Conservation (phyloP, 1,140 invertebrate genomes). For the Trissolcus basalis region DNA sequence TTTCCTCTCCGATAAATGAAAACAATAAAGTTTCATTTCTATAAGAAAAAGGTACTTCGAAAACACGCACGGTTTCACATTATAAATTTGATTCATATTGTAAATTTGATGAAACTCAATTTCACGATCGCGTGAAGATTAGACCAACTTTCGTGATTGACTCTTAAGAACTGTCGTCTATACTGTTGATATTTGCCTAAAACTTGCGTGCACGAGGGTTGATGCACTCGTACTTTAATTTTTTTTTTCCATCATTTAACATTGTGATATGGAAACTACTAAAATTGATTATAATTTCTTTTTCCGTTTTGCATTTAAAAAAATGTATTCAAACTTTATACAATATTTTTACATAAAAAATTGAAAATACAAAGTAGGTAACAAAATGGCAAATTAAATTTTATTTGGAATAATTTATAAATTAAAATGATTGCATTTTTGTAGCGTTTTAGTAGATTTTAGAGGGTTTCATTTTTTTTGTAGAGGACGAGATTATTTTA, state of each 20-base stretch:
- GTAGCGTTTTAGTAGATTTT: no score
- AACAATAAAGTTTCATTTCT: not conserved
- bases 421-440: no score
- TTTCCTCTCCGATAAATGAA: not conserved
- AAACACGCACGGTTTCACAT: conserved; percentile 13
- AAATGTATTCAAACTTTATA: no score
- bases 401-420: no score
- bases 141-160: conserved; percentile 41
- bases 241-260: no score
- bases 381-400: not conserved
- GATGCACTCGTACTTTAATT: conserved; percentile 34
- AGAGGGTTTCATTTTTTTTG: no score
- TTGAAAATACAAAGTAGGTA: no score
- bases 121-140: conserved; percentile 66
- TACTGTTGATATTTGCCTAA: conserved; percentile 23
- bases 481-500: conserved; percentile 73
- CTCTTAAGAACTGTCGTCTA: conserved; percentile 22
- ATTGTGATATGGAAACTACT: no score
- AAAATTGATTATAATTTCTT: no score
- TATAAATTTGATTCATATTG: conserved; percentile 33
- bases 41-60: no score
- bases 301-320: no score
- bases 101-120: conserved; percentile 59
- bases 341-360: no score
- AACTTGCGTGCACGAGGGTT: conserved; percentile 19